A percentile compares a stretch with the other conserved stretches of the same genome.
These are phyloP conservation scores for Diploscapter pachys DNA, from an alignment of 1,140 invertebrate genomes.

Conservation along the genomic window DNA sequence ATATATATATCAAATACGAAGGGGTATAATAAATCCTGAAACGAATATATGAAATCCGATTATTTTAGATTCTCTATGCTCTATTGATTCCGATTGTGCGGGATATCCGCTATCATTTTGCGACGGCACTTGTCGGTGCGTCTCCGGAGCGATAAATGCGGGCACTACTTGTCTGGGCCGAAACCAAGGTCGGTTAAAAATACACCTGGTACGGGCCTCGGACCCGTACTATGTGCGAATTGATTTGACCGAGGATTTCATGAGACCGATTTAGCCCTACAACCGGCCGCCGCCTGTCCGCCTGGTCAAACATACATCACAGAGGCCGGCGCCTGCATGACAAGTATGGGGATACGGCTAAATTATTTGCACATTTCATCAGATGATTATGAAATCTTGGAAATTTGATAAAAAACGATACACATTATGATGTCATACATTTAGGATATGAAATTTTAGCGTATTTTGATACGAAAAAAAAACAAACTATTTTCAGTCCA, in stretches of 20 bases:
- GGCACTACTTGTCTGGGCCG: slow-evolving; percentile 49
- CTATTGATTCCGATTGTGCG: slow-evolving; percentile 46
- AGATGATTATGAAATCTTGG: slow-evolving; percentile 1
- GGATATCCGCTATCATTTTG: slow-evolving; percentile 55
- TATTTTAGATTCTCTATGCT: slow-evolving; percentile 33
- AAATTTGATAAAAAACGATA: slow-evolving; percentile 4
- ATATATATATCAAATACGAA: no score
- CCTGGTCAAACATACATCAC: slow-evolving; percentile 52
- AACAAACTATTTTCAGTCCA: slow-evolving; percentile 29
- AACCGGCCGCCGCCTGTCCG: slow-evolving; percentile 42
- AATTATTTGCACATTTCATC: slow-evolving; percentile 2
- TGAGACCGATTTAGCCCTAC: slow-evolving; percentile 17
- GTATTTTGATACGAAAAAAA: background rate
- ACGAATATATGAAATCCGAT: no score
- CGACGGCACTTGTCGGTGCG: slow-evolving; percentile 55
- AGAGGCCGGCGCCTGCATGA: slow-evolving; percentile 53
- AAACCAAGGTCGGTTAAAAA: no score
- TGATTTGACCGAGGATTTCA: background rate
- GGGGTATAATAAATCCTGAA: no score
- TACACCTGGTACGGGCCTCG: no score
- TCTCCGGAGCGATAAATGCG: slow-evolving; percentile 54
- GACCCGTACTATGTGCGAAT: no score
- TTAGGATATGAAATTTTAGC: background rate
- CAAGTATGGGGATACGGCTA: slow-evolving; percentile 39
- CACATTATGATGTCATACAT: background rate